Evolutionary conservation across 2,113 vertebrate species (phyloP), one percentile per base, ranked within the genome.

Genomic region (Vidua chalybeata): DNA sequence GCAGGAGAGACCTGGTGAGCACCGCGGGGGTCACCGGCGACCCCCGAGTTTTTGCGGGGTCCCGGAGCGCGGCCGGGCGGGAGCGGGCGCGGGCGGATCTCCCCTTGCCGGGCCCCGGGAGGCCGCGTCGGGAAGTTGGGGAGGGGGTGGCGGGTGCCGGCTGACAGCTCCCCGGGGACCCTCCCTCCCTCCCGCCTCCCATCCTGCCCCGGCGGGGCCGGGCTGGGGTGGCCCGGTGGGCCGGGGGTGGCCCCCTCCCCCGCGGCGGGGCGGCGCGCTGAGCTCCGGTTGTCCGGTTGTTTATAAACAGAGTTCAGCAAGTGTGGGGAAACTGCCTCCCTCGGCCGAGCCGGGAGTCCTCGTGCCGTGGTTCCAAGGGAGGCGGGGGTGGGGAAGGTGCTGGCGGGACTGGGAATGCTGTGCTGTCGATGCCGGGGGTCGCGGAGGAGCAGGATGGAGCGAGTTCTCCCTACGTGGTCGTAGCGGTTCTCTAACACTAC

Each of bases 1-100:
- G 90, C 87, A 51, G 86, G 83, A 93, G 93, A 90, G 91, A 94
- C 93, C 91, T 96, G 95, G 95, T 95, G 94, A 96, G 94, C 37
- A 78, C 46, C 37, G 48, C 59, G 41, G 59, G 75, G 59, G 69
- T 64, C 59, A 64, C 59, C 48, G 30, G n/a, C 54, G 55, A 13
- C 4, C 58, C 59, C 46, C 10, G 21, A 87, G 76, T 92, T 92
- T 51, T 43, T 24, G 41, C 62, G 56, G 49, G 63, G 49, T 43
- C 63, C 45, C 45, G 18, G 49, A 31, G 64, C 55, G 51, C 59
- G 66, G n/a, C 23, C 45, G 45, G 63, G 81, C 37, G 46, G 75
- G 58, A 51, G 59, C 59, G 48, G 76, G 59, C 30, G 48, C 59
- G 39, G 61, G 62, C 51, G 48, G 37, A 20, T 81, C 52, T 51